These are phyloP conservation scores for Cataglyphis altisquamis DNA, from an alignment of 2,888 invertebrate genomes.

Conservation along the genomic window DNA sequence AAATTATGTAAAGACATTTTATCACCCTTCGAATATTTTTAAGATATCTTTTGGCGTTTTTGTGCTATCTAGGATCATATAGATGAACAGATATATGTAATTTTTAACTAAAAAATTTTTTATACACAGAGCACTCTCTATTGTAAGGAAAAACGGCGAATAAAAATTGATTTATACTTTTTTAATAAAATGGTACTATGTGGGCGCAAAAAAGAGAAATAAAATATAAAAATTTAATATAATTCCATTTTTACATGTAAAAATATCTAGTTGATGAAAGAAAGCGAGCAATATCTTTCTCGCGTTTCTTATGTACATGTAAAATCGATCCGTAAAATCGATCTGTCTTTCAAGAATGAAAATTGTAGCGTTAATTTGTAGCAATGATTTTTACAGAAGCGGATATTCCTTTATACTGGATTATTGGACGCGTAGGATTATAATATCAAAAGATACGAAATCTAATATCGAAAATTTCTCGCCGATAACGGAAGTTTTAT, in stretches of 20 bases:
- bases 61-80: too few relatives aligned
- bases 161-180: neutral
- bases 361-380: conserved; percentile 4
- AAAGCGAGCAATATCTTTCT: neutral
- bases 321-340: conserved; percentile 8
- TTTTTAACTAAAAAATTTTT: neutral
- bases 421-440: neutral
- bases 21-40: too few relatives aligned
- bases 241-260: neutral
- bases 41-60: too few relatives aligned
- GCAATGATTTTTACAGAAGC: neutral
- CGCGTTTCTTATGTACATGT: neutral
- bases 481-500: neutral
- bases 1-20: too few relatives aligned
- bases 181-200: neutral
- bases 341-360: neutral
- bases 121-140: neutral
- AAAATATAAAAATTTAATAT: neutral
- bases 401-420: conserved; percentile 21
- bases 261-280: conserved; percentile 16
- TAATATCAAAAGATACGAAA: neutral
- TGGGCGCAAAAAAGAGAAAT: neutral
- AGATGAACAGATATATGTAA: neutral
- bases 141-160: neutral
- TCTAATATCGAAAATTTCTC: neutral